Conservation (phyloP, 2,888 invertebrate genomes). For the Resseliella maxima region DNA sequence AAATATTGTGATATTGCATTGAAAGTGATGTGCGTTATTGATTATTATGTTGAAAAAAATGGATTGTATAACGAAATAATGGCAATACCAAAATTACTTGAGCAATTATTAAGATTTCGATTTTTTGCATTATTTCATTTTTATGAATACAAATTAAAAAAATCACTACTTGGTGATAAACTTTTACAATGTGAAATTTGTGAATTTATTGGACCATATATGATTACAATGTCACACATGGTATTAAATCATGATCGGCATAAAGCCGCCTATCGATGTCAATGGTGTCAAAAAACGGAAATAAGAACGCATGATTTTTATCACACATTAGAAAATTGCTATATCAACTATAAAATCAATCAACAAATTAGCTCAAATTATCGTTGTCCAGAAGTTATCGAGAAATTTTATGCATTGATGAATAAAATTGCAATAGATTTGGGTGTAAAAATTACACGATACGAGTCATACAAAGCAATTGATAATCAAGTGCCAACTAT, state of each 20-base stretch:
- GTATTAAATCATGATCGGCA: neutral
- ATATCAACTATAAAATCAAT: neutral
- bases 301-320: neutral
- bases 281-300: neutral
- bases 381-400: neutral
- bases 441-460: neutral
- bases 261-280: neutral
- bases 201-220: neutral
- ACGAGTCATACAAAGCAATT: neutral
- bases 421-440: neutral
- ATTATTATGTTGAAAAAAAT: neutral
- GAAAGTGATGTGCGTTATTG: neutral
- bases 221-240: neutral
- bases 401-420: neutral
- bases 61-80: neutral
- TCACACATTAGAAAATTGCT: neutral
- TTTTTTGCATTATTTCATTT: neutral
- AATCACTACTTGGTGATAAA: neutral
- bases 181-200: neutral
- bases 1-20: neutral
- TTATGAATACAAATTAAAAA: neutral
- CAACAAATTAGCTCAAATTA: neutral
- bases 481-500: neutral
- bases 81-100: neutral
- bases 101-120: neutral